Conservation (phyloP, 2,888 invertebrate genomes). For the Ariolimax columbianus region DNA sequence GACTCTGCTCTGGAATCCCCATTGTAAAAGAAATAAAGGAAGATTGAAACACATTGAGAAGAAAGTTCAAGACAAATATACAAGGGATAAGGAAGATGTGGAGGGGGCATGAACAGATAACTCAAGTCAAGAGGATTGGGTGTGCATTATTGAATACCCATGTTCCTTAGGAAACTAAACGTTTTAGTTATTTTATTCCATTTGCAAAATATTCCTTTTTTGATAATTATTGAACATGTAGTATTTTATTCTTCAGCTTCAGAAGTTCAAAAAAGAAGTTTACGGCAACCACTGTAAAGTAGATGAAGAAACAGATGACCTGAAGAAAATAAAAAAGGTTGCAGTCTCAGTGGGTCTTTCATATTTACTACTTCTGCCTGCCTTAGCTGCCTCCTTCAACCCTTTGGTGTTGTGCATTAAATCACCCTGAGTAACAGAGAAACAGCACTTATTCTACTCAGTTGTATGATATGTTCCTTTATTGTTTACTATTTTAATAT, state of each 20-base stretch:
- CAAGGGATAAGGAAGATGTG: too few relatives aligned
- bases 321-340: conserved; percentile 89
- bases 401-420: conserved; percentile 41
- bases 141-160: too few relatives aligned
- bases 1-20: too few relatives aligned
- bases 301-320: conserved; percentile 84
- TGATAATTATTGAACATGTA: neutral
- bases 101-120: too few relatives aligned
- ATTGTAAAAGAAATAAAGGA: too few relatives aligned
- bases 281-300: conserved; percentile 74
- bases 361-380: conserved; percentile 45
- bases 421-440: conserved; percentile 17
- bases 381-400: conserved; percentile 49
- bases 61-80: too few relatives aligned
- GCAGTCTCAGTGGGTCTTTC: conserved; percentile 47
- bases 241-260: conserved; percentile 82
- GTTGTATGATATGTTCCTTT: too few relatives aligned
- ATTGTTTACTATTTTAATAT: too few relatives aligned
- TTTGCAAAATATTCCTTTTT: neutral
- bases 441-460: conserved; percentile 22
- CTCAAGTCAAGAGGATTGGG: too few relatives aligned
- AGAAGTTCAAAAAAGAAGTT: conserved; percentile 89
- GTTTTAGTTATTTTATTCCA: neutral
- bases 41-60: too few relatives aligned
- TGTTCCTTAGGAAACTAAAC: too few relatives aligned